Evolutionary conservation across 1,140 invertebrate genomes (phyloP), one percentile per base, ranked within the genome.

Genomic region (Lordiphosa clarofinis): DNA sequence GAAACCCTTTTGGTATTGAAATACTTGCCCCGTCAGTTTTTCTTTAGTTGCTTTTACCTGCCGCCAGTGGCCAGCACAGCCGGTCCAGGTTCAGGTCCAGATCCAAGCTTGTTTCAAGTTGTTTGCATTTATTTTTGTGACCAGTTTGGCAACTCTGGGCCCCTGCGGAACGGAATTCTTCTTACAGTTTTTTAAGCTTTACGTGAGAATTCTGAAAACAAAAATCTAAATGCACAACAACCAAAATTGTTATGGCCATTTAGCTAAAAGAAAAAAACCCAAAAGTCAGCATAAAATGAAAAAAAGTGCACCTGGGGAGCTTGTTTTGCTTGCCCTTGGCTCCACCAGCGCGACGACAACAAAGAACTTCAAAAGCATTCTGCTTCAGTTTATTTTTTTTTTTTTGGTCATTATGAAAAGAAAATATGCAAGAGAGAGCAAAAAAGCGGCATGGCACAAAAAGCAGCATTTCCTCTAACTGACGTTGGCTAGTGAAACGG

Each of bases 361-460:
- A 43, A 43, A 61, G 13, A 82, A 81, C 76, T 76, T 81, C 75
- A 81, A 81, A 81, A 81, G 75, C 76, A 82, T 81, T 75, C 76
- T 60, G 65, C 56, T 64, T 73, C 64, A 64, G 63, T 78, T 73
- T 15, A 1, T 15, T 15, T 15, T 15, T 15, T 3, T 15, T 15
- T 15, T 84, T 70, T 84, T 78, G 76, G 78, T 78, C 78, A 82
- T 82, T 82, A 82, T 82, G 78, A 84, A 75, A 63, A 57, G 62
- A 75, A 75, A 76, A 65, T 67, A 71, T 71, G 68, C 68, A 49
- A 15, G 15, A 15, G 43, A 21, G 56, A 35, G 43, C 46, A 52
- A 54, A 21, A 48, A 42, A 49, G 24, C 24, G 6, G 6, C 24
- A 28, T 7, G 2, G 24, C 24, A 28, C 6, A 24, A 44, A 57